Conservation (phyloP, 2,888 invertebrate species). For the Ochropleura plecta region DNA sequence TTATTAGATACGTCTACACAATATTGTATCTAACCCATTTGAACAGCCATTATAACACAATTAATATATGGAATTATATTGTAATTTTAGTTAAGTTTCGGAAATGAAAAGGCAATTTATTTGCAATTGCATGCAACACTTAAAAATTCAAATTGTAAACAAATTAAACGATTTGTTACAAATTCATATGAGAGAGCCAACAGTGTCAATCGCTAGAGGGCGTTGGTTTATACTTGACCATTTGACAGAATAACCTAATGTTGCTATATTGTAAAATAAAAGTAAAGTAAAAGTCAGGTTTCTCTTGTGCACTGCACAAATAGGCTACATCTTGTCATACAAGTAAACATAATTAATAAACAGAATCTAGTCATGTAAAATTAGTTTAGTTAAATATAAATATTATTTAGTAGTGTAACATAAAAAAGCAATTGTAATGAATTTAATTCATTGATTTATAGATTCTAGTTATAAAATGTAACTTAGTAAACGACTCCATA, state of each 20-base stretch:
- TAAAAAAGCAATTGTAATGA: constrained; percentile 75
- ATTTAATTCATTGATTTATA: constrained; percentile 73
- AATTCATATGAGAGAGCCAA: not conserved
- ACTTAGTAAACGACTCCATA: constrained; percentile 34
- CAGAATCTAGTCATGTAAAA: constrained; percentile 48
- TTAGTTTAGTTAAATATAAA: constrained; percentile 39
- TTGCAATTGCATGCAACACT: not conserved
- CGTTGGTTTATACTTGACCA: not conserved
- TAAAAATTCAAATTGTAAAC: not conserved
- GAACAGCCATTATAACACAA: not conserved
- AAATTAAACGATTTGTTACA: not conserved
- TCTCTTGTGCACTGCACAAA: not conserved
- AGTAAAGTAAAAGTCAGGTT: not conserved
- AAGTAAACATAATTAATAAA: constrained; percentile 13
- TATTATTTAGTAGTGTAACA: constrained; percentile 41
- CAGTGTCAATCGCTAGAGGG: not conserved
- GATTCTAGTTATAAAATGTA: constrained; percentile 46
- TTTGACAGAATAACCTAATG: constrained; percentile 8
- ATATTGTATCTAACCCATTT: not conserved
- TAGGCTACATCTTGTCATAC: constrained; percentile 3
- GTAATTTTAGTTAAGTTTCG: not conserved
- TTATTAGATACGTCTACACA: not conserved
- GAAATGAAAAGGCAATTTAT: not conserved
- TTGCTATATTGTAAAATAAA: constrained; percentile 10
- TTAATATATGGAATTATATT: too few species aligned